Conservation (phyloP, 2,797 vertebrate genomes). For the Macropus fuliginosus region DNA sequence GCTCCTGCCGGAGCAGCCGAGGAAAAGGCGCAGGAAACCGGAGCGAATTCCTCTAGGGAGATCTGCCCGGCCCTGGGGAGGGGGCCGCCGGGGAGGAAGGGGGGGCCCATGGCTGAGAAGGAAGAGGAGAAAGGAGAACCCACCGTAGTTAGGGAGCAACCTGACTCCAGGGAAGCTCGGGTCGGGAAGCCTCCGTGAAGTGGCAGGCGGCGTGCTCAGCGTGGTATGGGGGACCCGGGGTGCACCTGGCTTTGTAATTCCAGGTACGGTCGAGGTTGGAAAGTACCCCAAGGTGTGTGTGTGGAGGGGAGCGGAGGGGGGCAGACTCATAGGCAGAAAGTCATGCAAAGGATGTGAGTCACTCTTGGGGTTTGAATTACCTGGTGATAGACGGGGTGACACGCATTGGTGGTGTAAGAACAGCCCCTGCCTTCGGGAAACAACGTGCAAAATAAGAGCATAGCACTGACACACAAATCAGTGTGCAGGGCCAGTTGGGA, state of each 20-base stretch:
- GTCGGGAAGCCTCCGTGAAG: background rate
- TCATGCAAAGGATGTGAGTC: background rate
- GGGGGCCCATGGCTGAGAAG: background rate
- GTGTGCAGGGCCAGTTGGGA: background rate
- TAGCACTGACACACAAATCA: background rate
- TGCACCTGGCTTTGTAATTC: background rate
- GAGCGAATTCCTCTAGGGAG: background rate
- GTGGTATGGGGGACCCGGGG: too few species aligned
- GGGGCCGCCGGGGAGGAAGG: too few species aligned
- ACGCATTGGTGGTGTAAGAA: background rate
- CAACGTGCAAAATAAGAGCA: background rate
- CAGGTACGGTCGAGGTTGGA: background rate
- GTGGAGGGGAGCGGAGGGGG: background rate
- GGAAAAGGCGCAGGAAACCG: background rate
- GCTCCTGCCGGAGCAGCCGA: too few species aligned
- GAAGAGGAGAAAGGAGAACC: background rate
- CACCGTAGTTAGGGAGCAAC: background rate
- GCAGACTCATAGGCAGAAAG: background rate
- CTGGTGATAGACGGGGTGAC: slow-evolving; percentile 19
- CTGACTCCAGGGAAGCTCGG: background rate
- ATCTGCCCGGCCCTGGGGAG: background rate
- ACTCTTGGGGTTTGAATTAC: slow-evolving; percentile 33
- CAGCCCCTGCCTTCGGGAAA: background rate
- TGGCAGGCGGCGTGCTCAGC: background rate
- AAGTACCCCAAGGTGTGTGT: background rate